Evolutionary conservation across 53 echinoderm and acorn worm species (phyloP).

Genomic region (Luidia sarsii): DNA sequence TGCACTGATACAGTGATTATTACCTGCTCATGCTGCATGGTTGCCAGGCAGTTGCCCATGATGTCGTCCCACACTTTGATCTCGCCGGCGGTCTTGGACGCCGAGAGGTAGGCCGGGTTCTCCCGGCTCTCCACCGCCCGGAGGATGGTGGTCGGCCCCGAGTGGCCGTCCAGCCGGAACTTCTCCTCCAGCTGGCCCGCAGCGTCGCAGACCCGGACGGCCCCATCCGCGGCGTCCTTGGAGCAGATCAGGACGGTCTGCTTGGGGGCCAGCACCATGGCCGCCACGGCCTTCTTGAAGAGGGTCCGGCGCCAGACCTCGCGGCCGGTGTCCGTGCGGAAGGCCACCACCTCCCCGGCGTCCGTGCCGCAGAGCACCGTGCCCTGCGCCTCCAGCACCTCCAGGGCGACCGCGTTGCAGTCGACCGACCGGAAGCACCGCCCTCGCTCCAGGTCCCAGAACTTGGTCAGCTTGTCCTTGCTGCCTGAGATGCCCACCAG

Average conservation of each 20-base stretch:
- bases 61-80: conserved; percentile 62
- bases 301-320: conserved; percentile 22
- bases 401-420: conserved; percentile 7
- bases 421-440: conserved; percentile 15
- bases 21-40: conserved; percentile 40
- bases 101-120: conserved; percentile 40
- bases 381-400: conserved; percentile 9
- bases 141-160: conserved; percentile 19
- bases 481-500: conserved; percentile 24
- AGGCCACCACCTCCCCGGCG: conserved; percentile 24
- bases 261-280: conserved; percentile 14
- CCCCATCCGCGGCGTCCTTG: conserved; percentile 17
- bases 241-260: conserved; percentile 32
- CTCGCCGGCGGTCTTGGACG: conserved; percentile 53
- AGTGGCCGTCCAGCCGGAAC: conserved; percentile 22
- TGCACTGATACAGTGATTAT: no score
- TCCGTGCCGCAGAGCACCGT: conserved; percentile 32
- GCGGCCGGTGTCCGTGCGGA: conserved; percentile 8
- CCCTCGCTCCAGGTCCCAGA: conserved; percentile 57
- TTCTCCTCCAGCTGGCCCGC: conserved; percentile 31
- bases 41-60: conserved; percentile 64
- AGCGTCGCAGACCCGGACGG: conserved; percentile 34
- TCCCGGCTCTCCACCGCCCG: not conserved
- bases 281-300: conserved; percentile 37
- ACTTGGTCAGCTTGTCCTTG: conserved; percentile 62